Evolutionary conservation across 2,113 vertebrate genomes (phyloP).

Genomic region (Syngnathus floridae): DNA sequence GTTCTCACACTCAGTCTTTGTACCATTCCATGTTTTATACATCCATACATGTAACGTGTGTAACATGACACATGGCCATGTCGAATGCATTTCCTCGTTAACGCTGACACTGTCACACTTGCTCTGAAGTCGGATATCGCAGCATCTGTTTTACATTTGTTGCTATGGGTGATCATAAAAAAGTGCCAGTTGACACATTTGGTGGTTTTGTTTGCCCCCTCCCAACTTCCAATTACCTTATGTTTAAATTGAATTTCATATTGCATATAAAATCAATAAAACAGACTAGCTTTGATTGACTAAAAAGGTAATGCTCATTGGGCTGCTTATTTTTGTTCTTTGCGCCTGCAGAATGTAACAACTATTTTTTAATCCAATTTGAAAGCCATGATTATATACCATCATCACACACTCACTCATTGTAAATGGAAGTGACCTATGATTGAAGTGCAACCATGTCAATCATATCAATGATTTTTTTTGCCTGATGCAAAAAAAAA

Average conservation of each 20-base stretch:
- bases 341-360: neutral
- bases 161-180: slow-evolving; percentile 21
- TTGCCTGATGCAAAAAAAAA: neutral
- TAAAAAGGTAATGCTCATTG: neutral
- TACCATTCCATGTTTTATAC: neutral
- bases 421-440: neutral
- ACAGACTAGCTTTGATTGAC: neutral
- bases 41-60: neutral
- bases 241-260: neutral
- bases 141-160: slow-evolving; percentile 42
- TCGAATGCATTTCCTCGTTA: slow-evolving; percentile 32
- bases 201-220: slow-evolving; percentile 4
- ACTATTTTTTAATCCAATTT: neutral
- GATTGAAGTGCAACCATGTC: neutral
- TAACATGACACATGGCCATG: slow-evolving; percentile 10
- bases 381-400: neutral
- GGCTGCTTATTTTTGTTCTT: slow-evolving; percentile 7
- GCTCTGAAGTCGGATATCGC: slow-evolving; percentile 10
- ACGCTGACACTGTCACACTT: slow-evolving; percentile 30
- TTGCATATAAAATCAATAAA: slow-evolving; percentile 1
- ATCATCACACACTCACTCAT: neutral
- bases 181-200: neutral
- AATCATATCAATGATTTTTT: too few relatives aligned
- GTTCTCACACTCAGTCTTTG: neutral
- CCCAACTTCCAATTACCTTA: neutral